Base-by-base conservation (phyloP, 1,140 invertebrate species). In the Chymomyza costata region DNA sequence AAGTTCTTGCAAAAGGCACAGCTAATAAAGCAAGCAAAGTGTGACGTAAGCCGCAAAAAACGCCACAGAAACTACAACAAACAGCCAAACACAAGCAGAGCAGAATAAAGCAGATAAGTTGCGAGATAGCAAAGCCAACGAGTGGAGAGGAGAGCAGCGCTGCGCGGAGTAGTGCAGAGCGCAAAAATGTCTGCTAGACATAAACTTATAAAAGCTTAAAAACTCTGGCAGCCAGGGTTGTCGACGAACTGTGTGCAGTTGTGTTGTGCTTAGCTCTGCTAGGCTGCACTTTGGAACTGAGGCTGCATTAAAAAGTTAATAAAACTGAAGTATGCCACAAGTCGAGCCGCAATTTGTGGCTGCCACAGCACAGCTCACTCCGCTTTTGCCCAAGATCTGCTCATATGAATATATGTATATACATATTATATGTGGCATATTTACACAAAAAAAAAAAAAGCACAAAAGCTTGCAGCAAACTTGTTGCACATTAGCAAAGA, bases 301-400 rank as follows among this genome's bases (percentile, higher is more conserved):
- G 39, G 71, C 65, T 76, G 71, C 66, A 76, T 76, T 80, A 80
- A 80, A 80, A 80, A 80, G 73, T 80, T 80, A 74, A 80, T 80
- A 80, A 81, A 80, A 80, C 69, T 81, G 73, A 59, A 81, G 71
- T 64, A 80, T 73, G 74, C 73, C 74, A 80, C 73, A 80, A 80
- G 74, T 80, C 74, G 68, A 82, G 68, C 73, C 68, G 60, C 76
- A 80, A 73, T 68, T 80, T 80, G 74, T 60, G 74, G 73, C 74
- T 14, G 7, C 14, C 2, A 17, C 5, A 25, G 21, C 21, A 25
- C 21, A 78, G 66, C 71, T 78, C n/a, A n/a, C n/a, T 71, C 66
- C 59, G 39, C 66, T 46, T 47, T 51, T 45, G 56, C 64, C 44
- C 37, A 66, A 56, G 66, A 78, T 64, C 71, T 60, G 67, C 28